Evolutionary conservation across 1,140 invertebrate species (phyloP).

Genomic region (Lasaia peninsularis): DNA sequence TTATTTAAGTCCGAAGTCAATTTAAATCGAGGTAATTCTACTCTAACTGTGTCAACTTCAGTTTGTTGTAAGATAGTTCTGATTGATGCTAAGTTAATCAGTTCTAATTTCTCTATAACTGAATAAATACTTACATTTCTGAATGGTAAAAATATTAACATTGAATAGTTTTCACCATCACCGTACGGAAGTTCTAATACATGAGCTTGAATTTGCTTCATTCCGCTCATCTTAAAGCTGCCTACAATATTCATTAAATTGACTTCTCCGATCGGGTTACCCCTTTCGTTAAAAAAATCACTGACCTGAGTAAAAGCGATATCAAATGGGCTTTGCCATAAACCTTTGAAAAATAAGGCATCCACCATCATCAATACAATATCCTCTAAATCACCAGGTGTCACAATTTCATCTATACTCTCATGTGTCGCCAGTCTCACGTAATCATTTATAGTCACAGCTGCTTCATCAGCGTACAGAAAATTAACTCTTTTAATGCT

Average conservation of each 20-base stretch:
- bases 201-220: conserved; percentile 69
- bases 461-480: conserved; percentile 25
- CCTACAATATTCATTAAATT: conserved; percentile 63
- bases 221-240: conserved; percentile 42
- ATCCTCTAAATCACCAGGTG: conserved; percentile 58
- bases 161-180: conserved; percentile 78
- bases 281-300: conserved; percentile 64
- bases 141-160: conserved; percentile 81
- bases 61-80: conserved; percentile 28
- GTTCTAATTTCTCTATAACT: conserved; percentile 64
- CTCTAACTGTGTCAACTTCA: neutral
- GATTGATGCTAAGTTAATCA: conserved; percentile 70
- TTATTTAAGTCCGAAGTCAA: conserved; percentile 74
- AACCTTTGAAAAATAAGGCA: conserved; percentile 86
- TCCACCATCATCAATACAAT: conserved; percentile 82
- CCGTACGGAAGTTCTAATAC: conserved; percentile 82
- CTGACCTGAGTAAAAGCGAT: conserved; percentile 66
- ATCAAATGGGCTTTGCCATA: conserved; percentile 82
- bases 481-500: conserved; percentile 35
- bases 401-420: conserved; percentile 43
- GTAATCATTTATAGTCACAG: conserved; percentile 43
- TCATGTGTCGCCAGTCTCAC: conserved; percentile 43
- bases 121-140: conserved; percentile 35
- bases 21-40: neutral
- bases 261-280: conserved; percentile 56